phyloP scores from a whole-genome alignment of 2,113 vertebrate species.

The Bothrops jararaca region DNA sequence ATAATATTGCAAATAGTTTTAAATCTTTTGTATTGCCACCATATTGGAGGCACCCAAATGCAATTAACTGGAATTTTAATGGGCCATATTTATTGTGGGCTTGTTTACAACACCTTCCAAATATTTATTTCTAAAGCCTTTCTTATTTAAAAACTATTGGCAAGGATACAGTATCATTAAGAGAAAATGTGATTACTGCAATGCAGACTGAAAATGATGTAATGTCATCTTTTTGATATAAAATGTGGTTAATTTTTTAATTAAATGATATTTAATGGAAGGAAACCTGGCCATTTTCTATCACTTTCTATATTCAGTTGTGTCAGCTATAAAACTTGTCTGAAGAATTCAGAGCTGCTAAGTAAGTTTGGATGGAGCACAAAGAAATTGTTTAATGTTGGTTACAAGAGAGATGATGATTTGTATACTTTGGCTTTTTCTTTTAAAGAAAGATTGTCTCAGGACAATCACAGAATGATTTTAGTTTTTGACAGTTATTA shows the following conservation, averaged over 20 bases:
- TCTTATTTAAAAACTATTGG: slow-evolving; percentile 36
- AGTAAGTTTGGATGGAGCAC: not conserved
- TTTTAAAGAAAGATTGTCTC: not conserved
- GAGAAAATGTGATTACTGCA: slow-evolving; percentile 46
- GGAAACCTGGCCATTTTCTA: not conserved
- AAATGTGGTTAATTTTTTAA: slow-evolving; percentile 48
- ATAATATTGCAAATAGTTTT: not conserved
- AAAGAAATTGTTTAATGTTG: not conserved
- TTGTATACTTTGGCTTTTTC: not conserved
- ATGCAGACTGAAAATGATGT: slow-evolving; percentile 14
- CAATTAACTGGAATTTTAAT: not conserved
- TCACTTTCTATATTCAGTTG: not conserved
- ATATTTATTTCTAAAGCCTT: slow-evolving; percentile 38
- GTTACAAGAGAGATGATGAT: not conserved
- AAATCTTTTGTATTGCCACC: not conserved
- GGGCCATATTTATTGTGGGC: not conserved
- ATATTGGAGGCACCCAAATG: not conserved
- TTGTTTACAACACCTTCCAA: not conserved
- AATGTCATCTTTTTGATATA: slow-evolving; percentile 32
- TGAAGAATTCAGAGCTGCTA: not conserved
- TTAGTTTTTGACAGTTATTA: not conserved
- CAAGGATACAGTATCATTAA: slow-evolving; percentile 47
- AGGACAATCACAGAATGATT: not conserved
- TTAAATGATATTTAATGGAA: not conserved
- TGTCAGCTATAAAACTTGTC: not conserved